Base-by-base conservation (phyloP, 2,113 vertebrate genomes). In the Mus musculus region DNA sequence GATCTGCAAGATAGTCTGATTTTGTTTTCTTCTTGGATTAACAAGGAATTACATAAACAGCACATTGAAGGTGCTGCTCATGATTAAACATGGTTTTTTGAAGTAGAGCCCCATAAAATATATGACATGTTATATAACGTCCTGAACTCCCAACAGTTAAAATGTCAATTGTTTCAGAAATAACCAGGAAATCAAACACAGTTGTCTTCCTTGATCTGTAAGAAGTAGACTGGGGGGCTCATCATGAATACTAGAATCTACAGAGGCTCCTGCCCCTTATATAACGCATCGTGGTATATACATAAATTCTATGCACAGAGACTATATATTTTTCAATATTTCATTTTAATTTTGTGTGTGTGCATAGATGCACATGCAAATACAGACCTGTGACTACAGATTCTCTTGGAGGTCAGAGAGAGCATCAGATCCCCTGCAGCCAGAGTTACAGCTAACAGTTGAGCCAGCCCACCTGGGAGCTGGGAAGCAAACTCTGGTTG, bases 111-210 rank as follows among this genome's bases (percentile, higher is more conserved):
- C 11, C 89, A 75, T 56, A 49, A 92, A 95, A 71, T 67, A 54
- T 28, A 75, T 65, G 39, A 75, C 49, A 75, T 71, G 54, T 24
- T 92, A 4, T 84, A 14, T 59, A 65, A 93, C 30, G 69, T 28
- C 52, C 28, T 0, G 0, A 91, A 39, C 39, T 30, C 67, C 67
- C 46, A 87, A 46, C 92, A 89, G 16, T 49, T 67, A 42, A 88
- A 87, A 75, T 94, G 82, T 71, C 49, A 13, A 52, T 90, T 63
- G 28, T 42, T 95, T 94, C 16, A 90, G 80, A 96, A 95, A 90
- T 77, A 72, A 77, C 39, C 56, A 78, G 19, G n/a, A 71, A 46
- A 81, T 46, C 81, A 69, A 90, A 78, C 42, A 39, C 42, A 75
- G 7, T 63, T 78, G 11, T 28, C 20, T 16, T 28, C 49, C 20